A percentile compares a stretch with the other conserved stretches of the same genome.
Conservation (phyloP, 2,113 vertebrate species). For the Mirounga angustirostris region DNA sequence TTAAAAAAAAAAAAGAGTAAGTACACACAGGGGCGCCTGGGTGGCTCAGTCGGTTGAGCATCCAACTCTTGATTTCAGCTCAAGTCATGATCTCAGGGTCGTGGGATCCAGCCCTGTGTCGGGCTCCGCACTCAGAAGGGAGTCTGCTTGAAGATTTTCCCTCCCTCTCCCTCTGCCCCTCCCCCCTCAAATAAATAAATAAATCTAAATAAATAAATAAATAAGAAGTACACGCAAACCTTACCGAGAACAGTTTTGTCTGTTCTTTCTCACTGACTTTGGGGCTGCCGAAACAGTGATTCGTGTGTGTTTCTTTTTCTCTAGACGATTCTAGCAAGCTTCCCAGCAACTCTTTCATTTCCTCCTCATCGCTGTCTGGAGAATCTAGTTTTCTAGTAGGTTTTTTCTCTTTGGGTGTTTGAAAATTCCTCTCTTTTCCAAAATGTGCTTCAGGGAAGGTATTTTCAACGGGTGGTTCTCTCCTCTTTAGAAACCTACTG, state of each 20-base stretch:
- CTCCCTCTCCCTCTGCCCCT: not conserved
- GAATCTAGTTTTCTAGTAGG: not conserved
- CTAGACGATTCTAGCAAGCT: conserved; percentile 81
- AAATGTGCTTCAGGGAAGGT: rapidly evolving
- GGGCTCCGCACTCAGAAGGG: not conserved
- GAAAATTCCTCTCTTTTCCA: not conserved
- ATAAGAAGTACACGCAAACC: not conserved
- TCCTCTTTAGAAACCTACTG: conserved; percentile 87
- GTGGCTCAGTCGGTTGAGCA: not conserved
- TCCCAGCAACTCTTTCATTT: conserved; percentile 84
- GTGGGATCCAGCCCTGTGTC: rapidly evolving
- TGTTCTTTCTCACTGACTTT: not conserved
- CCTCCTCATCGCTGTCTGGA: conserved; percentile 90
- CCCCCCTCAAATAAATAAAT: not conserved
- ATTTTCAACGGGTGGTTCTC: rapidly evolving
- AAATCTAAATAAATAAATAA: not conserved
- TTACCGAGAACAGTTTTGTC: rapidly evolving
- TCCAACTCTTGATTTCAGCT: not conserved
- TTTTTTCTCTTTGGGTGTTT: not conserved
- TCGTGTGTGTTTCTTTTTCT: not conserved
- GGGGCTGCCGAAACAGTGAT: not conserved
- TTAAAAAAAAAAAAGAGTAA: not conserved
- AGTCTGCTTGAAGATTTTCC: not conserved
- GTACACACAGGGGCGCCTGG: too few relatives aligned
- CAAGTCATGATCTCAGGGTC: not conserved